Base-by-base conservation (phyloP, 2,113 vertebrate species). In the Catharus fuscescens region DNA sequence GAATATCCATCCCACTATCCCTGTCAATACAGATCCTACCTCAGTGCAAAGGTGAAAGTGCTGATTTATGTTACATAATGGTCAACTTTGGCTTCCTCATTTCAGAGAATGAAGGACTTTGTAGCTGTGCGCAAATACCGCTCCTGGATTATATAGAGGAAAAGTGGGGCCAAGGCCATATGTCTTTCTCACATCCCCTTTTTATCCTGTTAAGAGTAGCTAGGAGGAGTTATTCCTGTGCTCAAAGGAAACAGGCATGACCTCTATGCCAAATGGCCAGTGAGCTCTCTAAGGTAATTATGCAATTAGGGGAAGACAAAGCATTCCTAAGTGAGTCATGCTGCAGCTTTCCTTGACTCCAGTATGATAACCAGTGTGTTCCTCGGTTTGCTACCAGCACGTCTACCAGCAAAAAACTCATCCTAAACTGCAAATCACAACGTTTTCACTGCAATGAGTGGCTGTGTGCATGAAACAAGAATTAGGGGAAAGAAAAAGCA, bases 301-400 rank as follows among this genome's bases (percentile, higher is more conserved):
- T 65, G 95, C 90, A 95, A 93, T 97, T 96, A 94, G 76, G 18
- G 31, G 56, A 93, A 74, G 94, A 96, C 90, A 97, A 96, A 97
- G 95, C 95, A 96, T 94, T 97, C 92, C 88, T 86, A 66, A 94
- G 85, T 96, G 94, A 96, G 64, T 97, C 94, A 96, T 40, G 28
- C 88, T 77, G 20, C 54, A 88, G 86, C 80, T 88, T 93, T 93
- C 77, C 61, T 94, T 86, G 48, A 78, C 60, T 94, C 31, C 26
- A 86, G 21, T 44, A 34, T 26, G 56, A 83, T 54, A 54, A 40
- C 42, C 52, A 74, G 69, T 24, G 65, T 69, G 59, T 53, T 83
- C 44, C 67, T 88, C 60, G n/a, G 0, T 56, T 86, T 93, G 45
- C 84, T 65, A 48, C 45, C 19, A 65, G 31, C 32, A 16, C 34